Evolutionary conservation across 2,113 vertebrate genomes (phyloP).

Genomic region (Otus sunia): DNA sequence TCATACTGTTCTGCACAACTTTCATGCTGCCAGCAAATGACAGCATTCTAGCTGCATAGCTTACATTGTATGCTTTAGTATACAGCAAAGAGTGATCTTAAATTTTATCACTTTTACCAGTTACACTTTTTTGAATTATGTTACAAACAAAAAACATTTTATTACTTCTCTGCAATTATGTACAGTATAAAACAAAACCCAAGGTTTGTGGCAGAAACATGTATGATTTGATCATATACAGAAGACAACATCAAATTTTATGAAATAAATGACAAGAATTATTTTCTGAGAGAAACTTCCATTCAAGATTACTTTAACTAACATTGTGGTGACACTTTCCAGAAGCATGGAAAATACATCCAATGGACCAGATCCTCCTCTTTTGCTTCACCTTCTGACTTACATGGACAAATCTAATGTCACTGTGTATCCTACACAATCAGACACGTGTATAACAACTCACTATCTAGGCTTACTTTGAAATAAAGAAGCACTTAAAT

Average conservation of each 20-base stretch:
- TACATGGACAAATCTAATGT: neutral
- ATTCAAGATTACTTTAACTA: neutral
- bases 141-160: neutral
- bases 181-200: slow-evolving; percentile 35
- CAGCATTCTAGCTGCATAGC: neutral
- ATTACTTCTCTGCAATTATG: neutral
- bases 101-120: neutral
- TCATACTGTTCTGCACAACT: neutral
- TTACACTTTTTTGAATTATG: neutral
- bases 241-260: neutral
- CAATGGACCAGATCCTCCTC: neutral
- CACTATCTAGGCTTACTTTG: neutral
- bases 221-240: neutral
- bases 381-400: neutral
- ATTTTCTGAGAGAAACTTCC: neutral
- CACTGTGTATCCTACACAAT: neutral
- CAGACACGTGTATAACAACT: neutral
- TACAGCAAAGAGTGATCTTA: neutral
- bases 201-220: neutral
- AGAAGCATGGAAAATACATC: neutral
- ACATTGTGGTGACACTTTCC: neutral
- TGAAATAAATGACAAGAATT: neutral
- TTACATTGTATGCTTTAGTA: neutral
- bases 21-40: neutral
- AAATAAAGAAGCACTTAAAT: neutral